Evolutionary conservation across 2,888 invertebrate genomes (phyloP).

Genomic region (Choristoneura rosaceana): DNA sequence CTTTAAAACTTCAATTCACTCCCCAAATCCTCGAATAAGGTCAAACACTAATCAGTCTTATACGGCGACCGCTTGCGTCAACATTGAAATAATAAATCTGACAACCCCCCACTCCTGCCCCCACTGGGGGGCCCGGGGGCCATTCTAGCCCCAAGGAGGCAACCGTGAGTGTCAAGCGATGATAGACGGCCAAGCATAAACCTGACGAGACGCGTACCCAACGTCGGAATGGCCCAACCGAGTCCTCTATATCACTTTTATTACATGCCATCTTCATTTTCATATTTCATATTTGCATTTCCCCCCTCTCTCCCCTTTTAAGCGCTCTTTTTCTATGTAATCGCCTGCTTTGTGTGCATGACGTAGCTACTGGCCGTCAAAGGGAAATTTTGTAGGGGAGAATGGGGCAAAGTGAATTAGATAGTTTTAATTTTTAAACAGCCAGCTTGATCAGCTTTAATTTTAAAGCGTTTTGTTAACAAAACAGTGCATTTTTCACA

Average conservation of each 20-base stretch:
- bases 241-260: constrained; percentile 92
- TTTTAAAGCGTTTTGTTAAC: not conserved
- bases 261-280: constrained; percentile 90
- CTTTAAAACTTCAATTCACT: not conserved
- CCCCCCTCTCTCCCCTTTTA: constrained; percentile 67
- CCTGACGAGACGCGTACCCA: constrained; percentile 90
- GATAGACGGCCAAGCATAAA: constrained; percentile 91
- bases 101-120: constrained; percentile 51
- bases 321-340: constrained; percentile 82
- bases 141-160: constrained; percentile 68
- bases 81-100: constrained; percentile 81
- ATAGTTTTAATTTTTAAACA: constrained; percentile 35
- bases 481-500: no score
- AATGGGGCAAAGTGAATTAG: constrained; percentile 41
- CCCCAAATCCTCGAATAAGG: constrained; percentile 19
- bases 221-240: constrained; percentile 91
- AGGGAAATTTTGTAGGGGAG: constrained; percentile 61
- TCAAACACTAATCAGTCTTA: constrained; percentile 43
- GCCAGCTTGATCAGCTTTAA: constrained; percentile 40
- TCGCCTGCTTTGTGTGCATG: constrained; percentile 72
- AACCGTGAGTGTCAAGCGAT: constrained; percentile 88
- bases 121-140: constrained; percentile 37
- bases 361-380: constrained; percentile 68
- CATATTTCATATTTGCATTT: constrained; percentile 87
- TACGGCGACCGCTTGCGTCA: constrained; percentile 64